Base-by-base conservation (phyloP, 2,113 vertebrate species). In the Lampris megalopsis region DNA sequence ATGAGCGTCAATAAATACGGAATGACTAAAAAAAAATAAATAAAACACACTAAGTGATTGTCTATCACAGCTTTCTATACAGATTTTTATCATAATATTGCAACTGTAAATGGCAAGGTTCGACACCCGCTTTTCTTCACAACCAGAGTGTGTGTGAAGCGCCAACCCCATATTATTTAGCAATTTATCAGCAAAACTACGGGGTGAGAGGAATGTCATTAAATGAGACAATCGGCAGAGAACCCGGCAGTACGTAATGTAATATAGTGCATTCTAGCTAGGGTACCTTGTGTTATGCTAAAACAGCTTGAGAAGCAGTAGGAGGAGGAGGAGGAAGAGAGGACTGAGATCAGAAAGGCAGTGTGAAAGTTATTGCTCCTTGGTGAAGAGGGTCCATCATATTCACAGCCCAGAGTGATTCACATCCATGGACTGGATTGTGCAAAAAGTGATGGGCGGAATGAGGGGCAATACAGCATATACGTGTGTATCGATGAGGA, bases 21-120 rank as follows among this genome's bases (percentile, higher is more conserved):
- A 76, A 83, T 78, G 52, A 77, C 63, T 75, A 72, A 67, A 60
- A 58, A 63, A 60, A 65, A 50, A 76, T 58, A 80, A 73, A 79
- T 43, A 80, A 75, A 71, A 81, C 48, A 78, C 86, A 66, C 62
- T 74, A 85, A 74, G 79, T 87, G 84, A 95, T 89, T 90, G 90
- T 92, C 93, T 91, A 87, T 93, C 88, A 93, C 88, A 94, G 79
- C 77, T 88, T 92, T 86, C 91, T 87, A 91, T 89, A 91, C 87
- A 79, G 81, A 68, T 71, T 65, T 36, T 68, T 62, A 49, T 67
- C 78, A 60, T 66, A 84, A 67, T 82, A 91, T 86, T 93, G 83
- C 82, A 91, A 94, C 89, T 92, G 81, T 87, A 93, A 95, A 92
- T 9, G 70, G 88, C 68, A 82, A 78, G 54, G 86, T 78, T 79